Base-by-base conservation (phyloP, 2,888 invertebrate species). In the Ormyrus labotus region DNA sequence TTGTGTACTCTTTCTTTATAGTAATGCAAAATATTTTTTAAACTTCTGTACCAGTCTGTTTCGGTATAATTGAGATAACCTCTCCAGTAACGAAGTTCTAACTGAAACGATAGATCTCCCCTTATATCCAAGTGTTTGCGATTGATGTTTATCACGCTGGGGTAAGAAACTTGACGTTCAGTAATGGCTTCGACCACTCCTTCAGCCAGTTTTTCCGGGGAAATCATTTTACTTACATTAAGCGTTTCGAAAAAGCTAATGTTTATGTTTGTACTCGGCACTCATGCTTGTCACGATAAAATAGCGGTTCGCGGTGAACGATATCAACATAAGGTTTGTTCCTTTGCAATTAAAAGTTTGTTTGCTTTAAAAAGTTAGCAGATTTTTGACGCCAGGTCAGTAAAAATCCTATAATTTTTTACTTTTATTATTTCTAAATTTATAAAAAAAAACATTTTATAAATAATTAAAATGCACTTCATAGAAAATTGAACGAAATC, bases 31-130 rank as follows among this genome's bases (percentile, higher is more conserved):
- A 91, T 87, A 82, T 85, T 87, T 72, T 78, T 53, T 53, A 83
- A 85, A n/a, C 81, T 72, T 58, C 71, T 80, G 51, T 74, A 60
- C 9, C 83, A 81, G 5, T 71, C 19, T 47, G 82, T 64, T 45
- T 83, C 48, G 45, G 61, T 50, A 50, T 77, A 34, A 34, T 34
- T 7, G 67, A 91, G 85, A 82, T 91, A 89, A 82, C 90, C 91
- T 75, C 91, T 90, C 95, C 95, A 95, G 72, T 93, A 92, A 85
- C 92, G 91, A 45, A 92, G 85, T 68, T 91, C 91, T 78, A 92
- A 89, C 9, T 94, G 93, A 89, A 95, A 94, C 91, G 94, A 94
- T 5, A 94, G 90, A 83, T 96, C 96, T 8, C 95, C 75, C 68
- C n/a, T 68, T n/a, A 34, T n/a, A 75, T 91, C 87, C 6, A 94